Base-by-base conservation (phyloP, 2,797 vertebrate genomes). In the Babyrousa celebensis region DNA sequence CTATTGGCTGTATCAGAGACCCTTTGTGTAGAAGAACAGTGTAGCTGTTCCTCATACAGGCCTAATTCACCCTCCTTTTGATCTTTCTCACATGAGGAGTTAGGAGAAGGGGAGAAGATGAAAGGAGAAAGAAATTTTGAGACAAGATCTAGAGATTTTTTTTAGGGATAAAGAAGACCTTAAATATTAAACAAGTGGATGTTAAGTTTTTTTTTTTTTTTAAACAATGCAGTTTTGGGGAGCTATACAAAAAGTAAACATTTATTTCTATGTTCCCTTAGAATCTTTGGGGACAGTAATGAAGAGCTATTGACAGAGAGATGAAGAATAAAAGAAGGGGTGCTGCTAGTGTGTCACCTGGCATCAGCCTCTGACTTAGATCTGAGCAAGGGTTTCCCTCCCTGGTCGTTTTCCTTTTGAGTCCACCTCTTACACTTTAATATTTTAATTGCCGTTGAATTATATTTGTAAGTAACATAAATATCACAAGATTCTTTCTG, bases 391-490 rank as follows among this genome's bases (percentile, higher is more conserved):
- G 32, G 3, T 4, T 23, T 85, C 85, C 93, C 54, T 85, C 12
- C 17, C 20, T 52, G 11, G 18, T 91, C 43, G 3, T 78, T 84
- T 70, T 85, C n/a, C 48, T 82, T 95, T 67, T 43, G 4, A 72
- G 63, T 88, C 40, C 40, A 25, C 21, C 17, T 84, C 4, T 95
- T 27, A 77, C 65, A 43, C 25, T 89, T 96, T 79, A 91, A 23
- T 23, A 54, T 88, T 88, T 75, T 89, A 70, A 67, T n/a, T 80
- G 58, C 72, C 71, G 8, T 93, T 85, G 43, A 88, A n/a, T 89
- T 71, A 65, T 54, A 71, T 79, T 95, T 93, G 89, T 43, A 91
- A 90, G 63, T 43, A 85, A 62, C 36, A 79, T 91, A 79, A 68
- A 43, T 79, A 86, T 56, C 36, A 67, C 43, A 43, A 90, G 1